Evolutionary conservation across 2,888 invertebrate species (phyloP).

Genomic region (Bombylius discolor): DNA sequence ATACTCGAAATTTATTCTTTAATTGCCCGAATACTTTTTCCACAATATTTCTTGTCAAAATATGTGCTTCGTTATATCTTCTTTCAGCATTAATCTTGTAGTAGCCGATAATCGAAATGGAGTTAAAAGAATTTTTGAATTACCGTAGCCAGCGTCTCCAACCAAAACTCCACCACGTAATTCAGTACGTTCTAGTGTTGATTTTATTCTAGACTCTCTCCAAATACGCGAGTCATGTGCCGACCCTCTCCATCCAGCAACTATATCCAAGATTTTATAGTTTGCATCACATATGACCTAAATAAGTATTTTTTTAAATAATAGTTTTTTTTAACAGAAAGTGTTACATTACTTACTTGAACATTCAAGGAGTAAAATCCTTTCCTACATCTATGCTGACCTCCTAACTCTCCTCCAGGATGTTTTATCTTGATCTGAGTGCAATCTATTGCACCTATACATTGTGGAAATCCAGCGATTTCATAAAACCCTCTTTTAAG

Average conservation of each 20-base stretch:
- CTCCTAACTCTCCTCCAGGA: conserved; percentile 2
- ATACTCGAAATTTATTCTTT: too few relatives aligned
- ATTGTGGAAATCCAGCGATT: neutral
- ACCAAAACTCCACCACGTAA: neutral
- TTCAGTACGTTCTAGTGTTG: neutral
- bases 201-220: neutral
- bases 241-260: conserved; percentile 1
- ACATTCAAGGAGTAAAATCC: conserved; percentile 1
- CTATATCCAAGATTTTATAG: neutral
- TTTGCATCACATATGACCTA: neutral
- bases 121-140: neutral
- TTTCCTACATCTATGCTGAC: neutral
- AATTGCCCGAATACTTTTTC: too few relatives aligned
- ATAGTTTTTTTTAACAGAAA: too few relatives aligned
- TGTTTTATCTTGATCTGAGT: conserved; percentile 2
- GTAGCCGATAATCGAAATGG: neutral
- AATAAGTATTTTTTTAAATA: neutral
- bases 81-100: too few relatives aligned
- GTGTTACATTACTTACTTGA: neutral
- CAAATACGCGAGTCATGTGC: conserved; percentile 1
- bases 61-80: too few relatives aligned
- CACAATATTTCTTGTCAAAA: too few relatives aligned
- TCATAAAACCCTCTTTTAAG: neutral
- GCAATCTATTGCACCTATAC: neutral
- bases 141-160: neutral